Conservation (phyloP, 2,888 invertebrate species). For the Scaptomyza reducta region DNA sequence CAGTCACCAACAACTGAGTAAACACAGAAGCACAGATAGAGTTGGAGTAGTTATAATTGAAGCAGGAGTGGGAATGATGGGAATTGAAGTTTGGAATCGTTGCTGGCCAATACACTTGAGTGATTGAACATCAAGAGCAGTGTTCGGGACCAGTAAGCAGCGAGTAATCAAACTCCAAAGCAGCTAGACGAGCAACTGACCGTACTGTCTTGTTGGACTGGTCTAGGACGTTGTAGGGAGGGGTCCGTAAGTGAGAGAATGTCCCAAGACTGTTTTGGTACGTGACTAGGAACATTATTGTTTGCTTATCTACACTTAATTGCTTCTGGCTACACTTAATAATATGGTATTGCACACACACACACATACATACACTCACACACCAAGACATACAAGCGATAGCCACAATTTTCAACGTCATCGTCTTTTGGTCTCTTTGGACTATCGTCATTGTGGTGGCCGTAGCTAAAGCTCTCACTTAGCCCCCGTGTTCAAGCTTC, state of each 20-base stretch:
- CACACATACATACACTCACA: slow-evolving; percentile 22
- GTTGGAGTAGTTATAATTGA: background rate
- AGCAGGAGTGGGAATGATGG: slow-evolving; percentile 1
- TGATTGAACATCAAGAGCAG: slow-evolving; percentile 56
- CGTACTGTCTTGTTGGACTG: background rate
- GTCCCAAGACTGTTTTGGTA: slow-evolving; percentile 68
- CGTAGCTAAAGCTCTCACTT: slow-evolving; percentile 35
- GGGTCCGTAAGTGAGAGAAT: slow-evolving; percentile 62
- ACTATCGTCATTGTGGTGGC: slow-evolving; percentile 45
- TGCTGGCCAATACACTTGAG: slow-evolving; percentile 65
- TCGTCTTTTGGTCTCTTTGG: slow-evolving; percentile 39
- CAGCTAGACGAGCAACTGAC: slow-evolving; percentile 7
- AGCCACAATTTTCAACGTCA: slow-evolving; percentile 56
- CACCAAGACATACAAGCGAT: slow-evolving; percentile 9
- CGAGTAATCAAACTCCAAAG: slow-evolving; percentile 41
- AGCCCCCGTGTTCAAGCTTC: background rate
- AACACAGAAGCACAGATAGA: slow-evolving; percentile 9
- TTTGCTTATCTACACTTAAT: slow-evolving; percentile 82
- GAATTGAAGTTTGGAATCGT: slow-evolving; percentile 19
- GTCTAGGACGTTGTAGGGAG: background rate
- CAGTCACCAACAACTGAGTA: slow-evolving; percentile 28
- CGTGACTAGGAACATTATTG: slow-evolving; percentile 82
- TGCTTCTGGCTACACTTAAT: slow-evolving; percentile 83
- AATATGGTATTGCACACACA: slow-evolving; percentile 66
- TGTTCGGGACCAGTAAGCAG: slow-evolving; percentile 32